Evolutionary conservation across 2,113 vertebrate genomes (phyloP).

Genomic region (Bucco capensis): DNA sequence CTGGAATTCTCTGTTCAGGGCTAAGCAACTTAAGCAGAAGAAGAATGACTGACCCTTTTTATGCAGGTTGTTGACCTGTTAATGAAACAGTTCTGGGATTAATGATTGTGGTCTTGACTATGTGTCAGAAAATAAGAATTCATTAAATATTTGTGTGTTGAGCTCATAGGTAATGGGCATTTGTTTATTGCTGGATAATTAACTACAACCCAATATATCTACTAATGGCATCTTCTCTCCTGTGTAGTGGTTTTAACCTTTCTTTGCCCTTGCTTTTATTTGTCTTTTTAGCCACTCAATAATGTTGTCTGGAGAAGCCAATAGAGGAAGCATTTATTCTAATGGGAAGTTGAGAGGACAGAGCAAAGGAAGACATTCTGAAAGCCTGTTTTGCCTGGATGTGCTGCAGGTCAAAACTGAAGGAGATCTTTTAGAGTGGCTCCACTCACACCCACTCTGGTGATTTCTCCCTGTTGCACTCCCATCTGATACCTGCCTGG

Average conservation of each 20-base stretch:
- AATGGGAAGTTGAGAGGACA: not conserved
- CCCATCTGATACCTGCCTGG: not conserved
- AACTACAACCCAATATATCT: not conserved
- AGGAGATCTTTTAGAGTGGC: not conserved
- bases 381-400: not conserved
- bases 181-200: not conserved
- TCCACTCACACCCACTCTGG: not conserved
- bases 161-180: not conserved
- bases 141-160: not conserved
- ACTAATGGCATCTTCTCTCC: not conserved
- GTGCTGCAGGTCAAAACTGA: not conserved
- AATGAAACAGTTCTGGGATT: not conserved
- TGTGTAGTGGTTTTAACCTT: not conserved
- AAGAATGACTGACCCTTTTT: not conserved
- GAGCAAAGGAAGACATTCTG: not conserved
- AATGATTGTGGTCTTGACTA: not conserved
- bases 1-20: not conserved
- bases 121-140: not conserved
- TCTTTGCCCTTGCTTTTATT: not conserved
- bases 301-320: not conserved
- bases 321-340: not conserved
- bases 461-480: not conserved
- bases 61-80: not conserved
- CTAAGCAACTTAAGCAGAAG: not conserved
- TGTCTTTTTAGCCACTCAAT: not conserved